Conservation (phyloP, 2,113 vertebrate species). For the Prolemur simus region DNA sequence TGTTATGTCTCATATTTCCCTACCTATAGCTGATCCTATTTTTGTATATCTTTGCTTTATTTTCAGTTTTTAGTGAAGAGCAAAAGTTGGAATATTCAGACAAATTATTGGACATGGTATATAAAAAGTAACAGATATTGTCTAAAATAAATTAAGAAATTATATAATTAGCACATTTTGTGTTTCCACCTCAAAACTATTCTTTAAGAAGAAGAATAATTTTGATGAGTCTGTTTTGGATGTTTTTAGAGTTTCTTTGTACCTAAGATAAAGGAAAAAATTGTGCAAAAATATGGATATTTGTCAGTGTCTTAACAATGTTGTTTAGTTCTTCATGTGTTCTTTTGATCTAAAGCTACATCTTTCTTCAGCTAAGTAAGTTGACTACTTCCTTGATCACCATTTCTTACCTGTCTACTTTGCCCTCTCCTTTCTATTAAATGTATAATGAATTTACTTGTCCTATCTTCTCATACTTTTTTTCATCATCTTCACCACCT, state of each 20-base stretch:
- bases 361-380: neutral
- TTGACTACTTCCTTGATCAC: neutral
- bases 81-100: neutral
- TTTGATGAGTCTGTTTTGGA: neutral
- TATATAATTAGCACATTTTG: neutral
- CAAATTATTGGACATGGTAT: neutral
- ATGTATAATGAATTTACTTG: neutral
- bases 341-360: neutral
- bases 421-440: neutral
- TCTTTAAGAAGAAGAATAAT: neutral
- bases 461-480: neutral
- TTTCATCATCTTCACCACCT: neutral
- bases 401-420: neutral
- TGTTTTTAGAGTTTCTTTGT: neutral
- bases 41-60: neutral
- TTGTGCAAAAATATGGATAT: neutral
- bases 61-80: neutral
- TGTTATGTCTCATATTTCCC: neutral
- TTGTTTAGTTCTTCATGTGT: neutral
- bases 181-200: neutral
- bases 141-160: slow-evolving; percentile 12
- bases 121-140: neutral
- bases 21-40: too few relatives aligned
- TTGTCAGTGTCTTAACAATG: neutral
- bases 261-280: neutral